Base-by-base conservation (phyloP, 2,888 invertebrate species). In the Unio delphinus region DNA sequence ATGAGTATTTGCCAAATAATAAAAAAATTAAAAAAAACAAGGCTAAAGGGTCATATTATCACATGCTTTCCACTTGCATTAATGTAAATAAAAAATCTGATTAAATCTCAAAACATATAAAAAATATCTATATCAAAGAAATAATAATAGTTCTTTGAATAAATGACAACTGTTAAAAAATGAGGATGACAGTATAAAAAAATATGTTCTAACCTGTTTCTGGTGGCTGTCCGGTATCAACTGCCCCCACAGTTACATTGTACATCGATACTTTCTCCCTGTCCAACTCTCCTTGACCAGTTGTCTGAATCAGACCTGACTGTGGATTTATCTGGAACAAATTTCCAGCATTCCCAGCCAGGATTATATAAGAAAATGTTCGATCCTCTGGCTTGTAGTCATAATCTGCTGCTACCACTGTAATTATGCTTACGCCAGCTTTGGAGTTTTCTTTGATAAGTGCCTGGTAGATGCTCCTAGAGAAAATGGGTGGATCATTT, bases 401-500 rank as follows among this genome's bases (percentile, higher is more conserved):
- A 11, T 74, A 75, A 74, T 88, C 89, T 23, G 92, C 94, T 0
- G 97, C 97, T 7, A 93, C 92, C n/a, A 98, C 91, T 0, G 94
- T 95, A 92, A 95, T 94, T 18, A 97, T 94, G 78, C 93, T 94
- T 0, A 95, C 95, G 71, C 94, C 95, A 0, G 95, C 93, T 0
- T 95, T 95, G 89, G 96, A 95, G 87, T 97, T 96, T 91, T 98
- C 98, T 69, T 93, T 92, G 0, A 98, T 94, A 76, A 94, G 93
- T 0, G 96, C 97, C 60, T 70, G 20, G 88, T 98, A 98, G 28
- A 93, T 88, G 64, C 92, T 92, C 83, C 94, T 93, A n/a, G 94
- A 90, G 88, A 98, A 98, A 88, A 96, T 95, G 0, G 98, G 98
- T 0, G 98, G 96, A 91, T 98, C 98, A 88, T 98, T 98, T 28